Evolutionary conservation across 2,113 vertebrate genomes (phyloP).

Genomic region (Erinaceus europaeus): DNA sequence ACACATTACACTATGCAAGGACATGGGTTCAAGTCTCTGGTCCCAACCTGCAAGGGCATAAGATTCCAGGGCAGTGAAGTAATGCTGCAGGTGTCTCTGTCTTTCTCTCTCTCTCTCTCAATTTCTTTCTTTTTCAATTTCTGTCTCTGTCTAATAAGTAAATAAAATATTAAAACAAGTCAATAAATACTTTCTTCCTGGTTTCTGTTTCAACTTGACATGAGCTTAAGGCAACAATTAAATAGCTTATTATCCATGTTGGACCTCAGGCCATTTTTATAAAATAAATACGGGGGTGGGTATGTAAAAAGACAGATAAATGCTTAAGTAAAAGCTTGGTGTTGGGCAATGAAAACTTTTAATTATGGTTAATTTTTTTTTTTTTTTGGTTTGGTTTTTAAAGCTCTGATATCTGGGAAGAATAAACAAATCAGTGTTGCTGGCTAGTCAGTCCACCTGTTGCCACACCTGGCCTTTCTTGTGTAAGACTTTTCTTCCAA

Average conservation of each 20-base stretch:
- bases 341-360: slow-evolving; percentile 6
- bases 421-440: slow-evolving; percentile 7
- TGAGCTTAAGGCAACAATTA: not conserved
- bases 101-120: not conserved
- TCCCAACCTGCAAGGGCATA: not conserved
- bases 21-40: too few species aligned
- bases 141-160: not conserved
- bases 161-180: too few species aligned
- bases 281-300: not conserved
- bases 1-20: too few species aligned
- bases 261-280: not conserved
- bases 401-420: too few species aligned
- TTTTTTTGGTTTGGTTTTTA: too few species aligned
- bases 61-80: not conserved
- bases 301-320: slow-evolving; percentile 11
- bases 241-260: not conserved
- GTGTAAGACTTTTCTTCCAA: not conserved
- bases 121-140: not conserved
- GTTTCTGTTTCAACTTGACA: not conserved
- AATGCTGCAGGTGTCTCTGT: not conserved
- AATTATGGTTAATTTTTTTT: not conserved
- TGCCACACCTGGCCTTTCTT: not conserved
- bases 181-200: not conserved
- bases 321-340: not conserved
- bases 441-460: not conserved